Percentiles rank a stretch among this genome's conserved stretches.
Conservation (phyloP, 2,888 invertebrate species). For the Synanthedon formicaeformis region DNA sequence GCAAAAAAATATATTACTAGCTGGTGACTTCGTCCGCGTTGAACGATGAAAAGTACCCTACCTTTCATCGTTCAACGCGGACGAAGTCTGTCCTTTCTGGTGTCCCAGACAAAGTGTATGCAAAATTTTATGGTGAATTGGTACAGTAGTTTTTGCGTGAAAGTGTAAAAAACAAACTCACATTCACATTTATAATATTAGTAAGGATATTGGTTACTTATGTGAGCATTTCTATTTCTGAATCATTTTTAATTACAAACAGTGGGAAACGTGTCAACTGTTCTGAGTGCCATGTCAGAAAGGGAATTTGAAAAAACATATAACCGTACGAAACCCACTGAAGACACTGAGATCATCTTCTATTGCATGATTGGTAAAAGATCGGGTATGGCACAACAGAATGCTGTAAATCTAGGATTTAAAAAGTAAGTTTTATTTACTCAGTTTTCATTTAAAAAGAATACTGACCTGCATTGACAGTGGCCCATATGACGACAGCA, state of each 20-base stretch:
- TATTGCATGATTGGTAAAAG: slow-evolving; percentile 78
- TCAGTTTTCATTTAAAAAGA: background rate
- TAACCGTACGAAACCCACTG: slow-evolving; percentile 69
- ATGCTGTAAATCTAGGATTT: slow-evolving; percentile 69
- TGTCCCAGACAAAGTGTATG: too few relatives aligned
- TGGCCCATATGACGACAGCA: too few relatives aligned
- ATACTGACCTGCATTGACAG: background rate
- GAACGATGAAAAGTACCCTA: too few relatives aligned
- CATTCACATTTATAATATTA: too few relatives aligned
- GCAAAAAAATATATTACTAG: background rate
- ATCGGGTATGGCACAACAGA: slow-evolving; percentile 72
- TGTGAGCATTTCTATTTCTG: background rate
- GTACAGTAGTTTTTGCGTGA: too few relatives aligned
- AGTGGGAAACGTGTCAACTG: slow-evolving; percentile 66
- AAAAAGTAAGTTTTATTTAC: slow-evolving; percentile 59
- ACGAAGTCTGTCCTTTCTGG: too few relatives aligned
- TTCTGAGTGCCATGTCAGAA: slow-evolving; percentile 48
- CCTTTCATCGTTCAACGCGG: too few relatives aligned
- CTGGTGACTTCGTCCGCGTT: too few relatives aligned
- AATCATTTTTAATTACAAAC: slow-evolving; percentile 9
- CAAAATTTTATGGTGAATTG: too few relatives aligned
- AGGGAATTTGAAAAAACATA: slow-evolving; percentile 70
- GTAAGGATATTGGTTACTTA: too few relatives aligned
- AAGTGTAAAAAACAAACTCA: too few relatives aligned
- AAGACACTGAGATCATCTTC: slow-evolving; percentile 73